Percentiles rank a stretch among this genome's conserved stretches.
phyloP scores from a whole-genome alignment of 2,888 invertebrate species.

The Xanthorhoe designata region DNA sequence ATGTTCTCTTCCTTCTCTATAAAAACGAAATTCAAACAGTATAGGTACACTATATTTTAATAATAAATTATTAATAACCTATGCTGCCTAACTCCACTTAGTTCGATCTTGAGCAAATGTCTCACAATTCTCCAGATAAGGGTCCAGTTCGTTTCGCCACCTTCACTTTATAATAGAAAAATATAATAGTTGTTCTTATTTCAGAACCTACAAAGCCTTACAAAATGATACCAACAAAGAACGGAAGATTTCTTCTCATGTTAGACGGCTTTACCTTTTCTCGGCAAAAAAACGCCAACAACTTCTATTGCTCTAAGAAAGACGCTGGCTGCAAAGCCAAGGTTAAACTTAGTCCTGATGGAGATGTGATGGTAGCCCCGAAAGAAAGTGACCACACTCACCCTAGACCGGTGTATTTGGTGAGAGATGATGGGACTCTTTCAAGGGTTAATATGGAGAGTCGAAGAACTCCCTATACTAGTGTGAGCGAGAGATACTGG shows the following conservation, averaged over 20 bases:
- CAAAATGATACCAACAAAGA: slow-evolving; percentile 24
- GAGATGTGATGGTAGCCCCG: slow-evolving; percentile 9
- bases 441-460: slow-evolving; percentile 17
- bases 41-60: too few relatives aligned
- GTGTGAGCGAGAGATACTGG: slow-evolving; percentile 11
- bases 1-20: too few relatives aligned
- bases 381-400: slow-evolving; percentile 19
- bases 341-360: slow-evolving; percentile 24
- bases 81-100: too few relatives aligned
- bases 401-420: slow-evolving; percentile 19
- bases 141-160: too few relatives aligned
- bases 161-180: not conserved
- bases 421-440: slow-evolving; percentile 20
- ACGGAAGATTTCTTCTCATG: slow-evolving; percentile 37
- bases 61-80: too few relatives aligned
- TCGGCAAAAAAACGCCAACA: slow-evolving; percentile 19
- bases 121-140: too few relatives aligned
- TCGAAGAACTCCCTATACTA: slow-evolving; percentile 10
- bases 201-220: slow-evolving; percentile 20
- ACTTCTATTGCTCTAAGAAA: slow-evolving; percentile 44
- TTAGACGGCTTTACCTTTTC: slow-evolving; percentile 43
- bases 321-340: slow-evolving; percentile 43
- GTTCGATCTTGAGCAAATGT: too few relatives aligned
- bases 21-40: too few relatives aligned
- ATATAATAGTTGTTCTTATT: not conserved